phyloP scores from a whole-genome alignment of 2,113 vertebrate species.

The Nycticryphes semicollaris region DNA sequence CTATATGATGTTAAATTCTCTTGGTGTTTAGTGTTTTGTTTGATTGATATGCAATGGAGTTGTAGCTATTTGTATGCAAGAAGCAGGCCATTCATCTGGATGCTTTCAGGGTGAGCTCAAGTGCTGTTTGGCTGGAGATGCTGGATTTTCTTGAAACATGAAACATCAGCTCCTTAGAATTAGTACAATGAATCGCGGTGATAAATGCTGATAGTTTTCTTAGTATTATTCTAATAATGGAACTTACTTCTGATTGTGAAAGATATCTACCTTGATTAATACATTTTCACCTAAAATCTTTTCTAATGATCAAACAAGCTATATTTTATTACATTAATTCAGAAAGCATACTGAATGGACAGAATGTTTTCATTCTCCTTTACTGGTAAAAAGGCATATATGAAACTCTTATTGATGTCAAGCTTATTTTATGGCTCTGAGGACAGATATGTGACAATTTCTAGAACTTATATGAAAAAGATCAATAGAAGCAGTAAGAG shows the following conservation, averaged over 20 bases:
- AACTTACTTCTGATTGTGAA: conserved; percentile 21
- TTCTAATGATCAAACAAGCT: neutral
- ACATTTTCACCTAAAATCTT: neutral
- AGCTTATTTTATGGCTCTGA: neutral
- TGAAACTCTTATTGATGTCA: neutral
- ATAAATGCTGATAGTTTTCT: conserved; percentile 60
- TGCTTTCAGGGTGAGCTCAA: neutral
- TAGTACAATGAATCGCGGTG: conserved; percentile 51
- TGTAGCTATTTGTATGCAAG: neutral
- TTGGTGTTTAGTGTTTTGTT: neutral
- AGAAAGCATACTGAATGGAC: neutral
- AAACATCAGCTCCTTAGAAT: neutral
- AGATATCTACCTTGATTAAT: neutral
- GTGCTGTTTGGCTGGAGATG: neutral
- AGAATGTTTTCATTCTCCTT: neutral
- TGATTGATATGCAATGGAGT: neutral
- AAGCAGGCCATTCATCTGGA: conserved; percentile 20
- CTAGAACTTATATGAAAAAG: neutral
- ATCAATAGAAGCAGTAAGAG: conserved; percentile 39
- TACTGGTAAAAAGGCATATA: neutral
- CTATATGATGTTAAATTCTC: neutral
- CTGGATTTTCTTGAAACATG: neutral
- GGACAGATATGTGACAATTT: neutral
- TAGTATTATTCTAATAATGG: conserved; percentile 2
- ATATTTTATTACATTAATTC: neutral